Conservation (phyloP, 2,888 invertebrate species). For the Chirona hameri region DNA sequence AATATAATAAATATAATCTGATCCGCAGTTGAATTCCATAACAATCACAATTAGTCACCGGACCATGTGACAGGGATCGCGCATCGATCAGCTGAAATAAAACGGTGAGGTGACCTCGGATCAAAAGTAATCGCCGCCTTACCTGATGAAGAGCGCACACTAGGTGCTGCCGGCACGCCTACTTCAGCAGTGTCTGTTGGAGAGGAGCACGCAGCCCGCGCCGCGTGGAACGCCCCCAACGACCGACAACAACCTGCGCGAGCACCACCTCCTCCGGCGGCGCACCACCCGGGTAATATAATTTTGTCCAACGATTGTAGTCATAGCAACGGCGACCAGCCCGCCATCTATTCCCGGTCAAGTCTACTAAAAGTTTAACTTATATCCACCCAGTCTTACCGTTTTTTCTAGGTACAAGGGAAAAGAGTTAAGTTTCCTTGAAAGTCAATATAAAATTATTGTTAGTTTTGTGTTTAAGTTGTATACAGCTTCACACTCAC, state of each 20-base stretch:
- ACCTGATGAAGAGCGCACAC: neutral
- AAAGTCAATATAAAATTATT: neutral
- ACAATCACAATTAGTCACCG: no score
- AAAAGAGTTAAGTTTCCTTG: no score
- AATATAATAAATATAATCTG: no score
- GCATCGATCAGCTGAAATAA: neutral
- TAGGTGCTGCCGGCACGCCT: neutral
- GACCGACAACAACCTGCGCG: neutral
- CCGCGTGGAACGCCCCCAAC: constrained; percentile 2
- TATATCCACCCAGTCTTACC: neutral
- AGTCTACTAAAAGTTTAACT: neutral
- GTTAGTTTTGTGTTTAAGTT: neutral
- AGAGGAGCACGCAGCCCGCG: neutral
- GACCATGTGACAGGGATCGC: neutral
- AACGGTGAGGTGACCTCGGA: neutral
- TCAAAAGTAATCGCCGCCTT: neutral
- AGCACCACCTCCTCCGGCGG: neutral
- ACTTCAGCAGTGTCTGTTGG: neutral
- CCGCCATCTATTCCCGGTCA: neutral
- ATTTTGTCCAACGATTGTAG: constrained; percentile 9
- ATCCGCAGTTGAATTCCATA: no score
- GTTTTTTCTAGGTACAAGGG: no score
- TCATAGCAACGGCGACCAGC: neutral
- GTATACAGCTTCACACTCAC: neutral
- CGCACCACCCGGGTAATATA: neutral